These are phyloP conservation scores for Muraenolepis orangiensis DNA, from an alignment of 2,797 vertebrate species.

Conservation along the genomic window DNA sequence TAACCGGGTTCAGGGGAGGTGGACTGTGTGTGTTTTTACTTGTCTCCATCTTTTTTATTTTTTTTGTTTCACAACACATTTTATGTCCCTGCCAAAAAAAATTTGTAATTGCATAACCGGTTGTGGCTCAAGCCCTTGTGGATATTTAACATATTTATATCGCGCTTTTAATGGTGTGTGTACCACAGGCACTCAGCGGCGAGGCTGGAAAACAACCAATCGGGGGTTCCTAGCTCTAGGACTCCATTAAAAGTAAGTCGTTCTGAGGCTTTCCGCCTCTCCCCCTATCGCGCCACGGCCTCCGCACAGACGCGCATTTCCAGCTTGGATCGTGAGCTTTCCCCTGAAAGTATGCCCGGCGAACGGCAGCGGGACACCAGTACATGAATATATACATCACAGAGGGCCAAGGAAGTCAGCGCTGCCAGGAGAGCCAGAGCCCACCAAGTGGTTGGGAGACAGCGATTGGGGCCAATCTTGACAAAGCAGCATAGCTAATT, in stretches of 20 bases:
- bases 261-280: no score
- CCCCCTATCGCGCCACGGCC: no score
- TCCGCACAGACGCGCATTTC: no score
- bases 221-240: no score
- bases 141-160: neutral
- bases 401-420: slow-evolving; percentile 60
- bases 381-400: slow-evolving; percentile 7
- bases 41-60: neutral
- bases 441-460: slow-evolving; percentile 40
- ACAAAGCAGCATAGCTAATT: slow-evolving; percentile 27
- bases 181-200: no score
- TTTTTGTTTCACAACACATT: slow-evolving; percentile 20
- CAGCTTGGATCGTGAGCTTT: no score
- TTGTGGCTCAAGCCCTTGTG: neutral
- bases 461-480: slow-evolving; percentile 23
- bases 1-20: slow-evolving; percentile 17
- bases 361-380: no score
- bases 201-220: no score
- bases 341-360: no score
- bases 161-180: no score
- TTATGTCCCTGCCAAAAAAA: neutral
- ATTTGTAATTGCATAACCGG: neutral
- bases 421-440: slow-evolving; percentile 50
- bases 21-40: neutral
- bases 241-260: no score